These are phyloP conservation scores for Gadus chalcogrammus DNA, from an alignment of 2,113 vertebrate species.

Conservation along the genomic window DNA sequence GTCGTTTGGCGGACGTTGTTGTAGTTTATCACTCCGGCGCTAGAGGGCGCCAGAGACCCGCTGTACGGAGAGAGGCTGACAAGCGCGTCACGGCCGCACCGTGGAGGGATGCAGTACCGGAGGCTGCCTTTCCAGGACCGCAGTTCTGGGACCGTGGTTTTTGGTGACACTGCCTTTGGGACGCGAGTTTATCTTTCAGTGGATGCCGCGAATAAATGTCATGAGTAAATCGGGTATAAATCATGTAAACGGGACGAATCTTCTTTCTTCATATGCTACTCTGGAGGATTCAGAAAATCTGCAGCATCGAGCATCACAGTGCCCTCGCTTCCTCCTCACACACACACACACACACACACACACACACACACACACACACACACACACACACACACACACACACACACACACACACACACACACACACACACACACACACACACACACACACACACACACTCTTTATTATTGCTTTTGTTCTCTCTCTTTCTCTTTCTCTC, in stretches of 20 bases:
- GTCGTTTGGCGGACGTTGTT: background rate
- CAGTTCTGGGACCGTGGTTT: too few relatives aligned
- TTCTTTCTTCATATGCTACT: background rate
- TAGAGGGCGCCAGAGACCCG: conserved; percentile 40
- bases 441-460: background rate
- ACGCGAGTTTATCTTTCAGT: too few relatives aligned
- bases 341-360: background rate
- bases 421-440: background rate
- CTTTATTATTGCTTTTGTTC: too few relatives aligned
- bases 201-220: too few relatives aligned
- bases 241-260: background rate
- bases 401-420: background rate
- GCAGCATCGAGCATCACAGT: background rate
- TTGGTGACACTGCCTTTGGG: too few relatives aligned
- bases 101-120: too few relatives aligned
- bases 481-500: too few relatives aligned
- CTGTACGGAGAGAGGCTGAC: background rate
- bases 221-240: too few relatives aligned
- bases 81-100: background rate
- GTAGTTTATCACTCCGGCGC: conserved; percentile 22
- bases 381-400: too few relatives aligned
- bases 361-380: background rate
- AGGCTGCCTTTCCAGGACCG: too few relatives aligned
- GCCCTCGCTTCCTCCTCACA: background rate
- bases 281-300: background rate